Evolutionary conservation across 2,113 vertebrate species (phyloP).

Genomic region (Erinaceus europaeus): DNA sequence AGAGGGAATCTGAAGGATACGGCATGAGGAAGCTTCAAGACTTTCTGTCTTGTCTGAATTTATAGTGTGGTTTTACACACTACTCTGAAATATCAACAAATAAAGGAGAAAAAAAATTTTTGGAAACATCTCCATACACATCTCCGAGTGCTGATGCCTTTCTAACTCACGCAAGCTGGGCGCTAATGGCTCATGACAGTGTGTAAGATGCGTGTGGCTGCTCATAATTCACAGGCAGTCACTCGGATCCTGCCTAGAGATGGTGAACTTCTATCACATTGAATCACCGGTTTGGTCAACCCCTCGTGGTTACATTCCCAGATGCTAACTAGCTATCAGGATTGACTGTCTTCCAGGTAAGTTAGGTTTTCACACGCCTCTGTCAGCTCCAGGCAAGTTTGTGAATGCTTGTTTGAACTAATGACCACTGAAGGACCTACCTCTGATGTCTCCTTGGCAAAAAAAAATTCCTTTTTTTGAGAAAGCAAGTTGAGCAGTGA

Average conservation of each 20-base stretch:
- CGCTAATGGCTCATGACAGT: constrained; percentile 64
- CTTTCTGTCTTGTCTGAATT: constrained; percentile 56
- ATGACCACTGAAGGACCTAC: constrained; percentile 45
- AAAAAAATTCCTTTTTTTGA: constrained; percentile 45
- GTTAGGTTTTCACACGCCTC: constrained; percentile 70
- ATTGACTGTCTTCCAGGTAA: constrained; percentile 68
- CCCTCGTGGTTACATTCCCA: constrained; percentile 67
- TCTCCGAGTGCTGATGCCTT: constrained; percentile 61
- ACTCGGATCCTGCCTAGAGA: constrained; percentile 61
- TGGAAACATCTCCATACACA: constrained; percentile 63
- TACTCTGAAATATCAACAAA: constrained; percentile 61
- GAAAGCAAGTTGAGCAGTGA: background rate
- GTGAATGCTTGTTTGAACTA: constrained; percentile 49
- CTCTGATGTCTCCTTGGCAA: constrained; percentile 66
- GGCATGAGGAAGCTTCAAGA: background rate
- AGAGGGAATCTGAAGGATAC: background rate
- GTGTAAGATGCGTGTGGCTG: constrained; percentile 35
- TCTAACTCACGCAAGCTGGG: constrained; percentile 1
- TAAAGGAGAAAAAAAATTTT: constrained; percentile 71
- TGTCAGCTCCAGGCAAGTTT: constrained; percentile 50
- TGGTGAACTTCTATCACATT: constrained; percentile 62
- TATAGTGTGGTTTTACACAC: constrained; percentile 53
- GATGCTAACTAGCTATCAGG: constrained; percentile 71
- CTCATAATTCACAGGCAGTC: constrained; percentile 41
- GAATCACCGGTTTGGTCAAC: constrained; percentile 65